Base-by-base conservation (phyloP, 2,113 vertebrate genomes). In the Pachypanchax playfairii region DNA sequence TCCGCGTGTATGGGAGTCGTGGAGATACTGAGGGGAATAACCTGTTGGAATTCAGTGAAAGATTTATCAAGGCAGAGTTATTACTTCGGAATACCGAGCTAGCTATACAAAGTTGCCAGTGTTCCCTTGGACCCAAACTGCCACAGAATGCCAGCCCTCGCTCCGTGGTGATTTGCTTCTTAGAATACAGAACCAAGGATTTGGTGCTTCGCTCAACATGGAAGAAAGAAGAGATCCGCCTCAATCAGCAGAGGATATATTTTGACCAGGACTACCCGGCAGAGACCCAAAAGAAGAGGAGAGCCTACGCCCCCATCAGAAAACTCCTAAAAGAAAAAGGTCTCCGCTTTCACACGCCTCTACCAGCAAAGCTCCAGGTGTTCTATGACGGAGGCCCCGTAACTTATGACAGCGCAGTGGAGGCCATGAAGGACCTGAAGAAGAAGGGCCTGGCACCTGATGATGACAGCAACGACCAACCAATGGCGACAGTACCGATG, bases 211-310 rank as follows among this genome's bases (percentile, higher is more conserved):
- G 38, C 13, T 2, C 15, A 3, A 26, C 6, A 3, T 31, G 26
- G 39, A 21, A 44, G 10, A 56, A 56, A 28, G 10, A 10, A 56
- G 53, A 58, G 26, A 44, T 58, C 1, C 4, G 2, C 25, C 22
- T 26, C 22, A 12, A 12, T 22, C 7, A 26, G 8, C 22, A 53
- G 21, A 17, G 22, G 4, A 8, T 56, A 0, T 42, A 33, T 5
- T 17, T 58, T 15, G 26, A 44, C 26, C 41, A 58, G 6, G 25
- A 53, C 10, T 56, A 53, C 8, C 24, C n/a, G 5, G 5, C 38
- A 5, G 54, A 43, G 39, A 57, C 26, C 26, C 39, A 44, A 43
- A 57, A 31, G 39, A 57, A 44, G 12, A 57, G n/a, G 39, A 57
- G 15, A 43, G 54, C 39, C 4, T 57, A 29, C 18, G 1, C n/a